Evolutionary conservation across 2,797 vertebrate genomes (phyloP), one percentile per base, ranked within the genome.

Genomic region (Chanos chanos): DNA sequence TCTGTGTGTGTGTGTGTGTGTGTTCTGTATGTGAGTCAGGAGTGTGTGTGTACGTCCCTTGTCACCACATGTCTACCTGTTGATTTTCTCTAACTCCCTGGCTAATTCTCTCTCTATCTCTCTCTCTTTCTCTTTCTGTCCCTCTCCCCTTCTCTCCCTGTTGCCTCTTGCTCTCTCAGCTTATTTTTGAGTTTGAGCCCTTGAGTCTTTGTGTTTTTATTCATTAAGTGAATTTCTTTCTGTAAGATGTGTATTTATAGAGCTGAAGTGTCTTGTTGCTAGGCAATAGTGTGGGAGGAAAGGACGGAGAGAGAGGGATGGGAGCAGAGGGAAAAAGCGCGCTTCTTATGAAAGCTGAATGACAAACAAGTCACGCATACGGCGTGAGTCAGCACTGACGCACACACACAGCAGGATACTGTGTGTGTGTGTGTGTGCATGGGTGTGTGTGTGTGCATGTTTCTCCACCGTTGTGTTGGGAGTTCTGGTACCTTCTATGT

Each of bases 241-340:
- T 82, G 81, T 57, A 79, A 80, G 81, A 80, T 79, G 36, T 79
- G 79, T 88, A 89, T 89, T 90, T 88, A 84, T 88, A 87, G 85
- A 61, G 72, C 77, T 74, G 70, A 84, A 86, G 83, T 85, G 82
- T 83, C 82, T 80, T 74, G 89, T 90, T 90, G 88, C 89, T 89
- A 90, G 81, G 89, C 84, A 82, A 90, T 83, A 33, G 75, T 73
- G 77, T 81, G 81, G 78, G 73, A 78, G 61, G 39, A 21, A 81
- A 77, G 44, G 52, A 61, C 34, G 75, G 66, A 65, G 71, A 80
- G 71, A 76, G 75, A 70, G 58, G 66, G 40, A 71, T 50, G 67
- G 67, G 77, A 71, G 76, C 63, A 66, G 79, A 75, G 76, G 77
- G 74, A 76, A 78, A 81, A 78, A 83, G 78, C 51, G 77, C 71